Percentiles rank a stretch among this genome's conserved stretches.
Conservation (phyloP, 2,113 vertebrate genomes). For the Vimba vimba region DNA sequence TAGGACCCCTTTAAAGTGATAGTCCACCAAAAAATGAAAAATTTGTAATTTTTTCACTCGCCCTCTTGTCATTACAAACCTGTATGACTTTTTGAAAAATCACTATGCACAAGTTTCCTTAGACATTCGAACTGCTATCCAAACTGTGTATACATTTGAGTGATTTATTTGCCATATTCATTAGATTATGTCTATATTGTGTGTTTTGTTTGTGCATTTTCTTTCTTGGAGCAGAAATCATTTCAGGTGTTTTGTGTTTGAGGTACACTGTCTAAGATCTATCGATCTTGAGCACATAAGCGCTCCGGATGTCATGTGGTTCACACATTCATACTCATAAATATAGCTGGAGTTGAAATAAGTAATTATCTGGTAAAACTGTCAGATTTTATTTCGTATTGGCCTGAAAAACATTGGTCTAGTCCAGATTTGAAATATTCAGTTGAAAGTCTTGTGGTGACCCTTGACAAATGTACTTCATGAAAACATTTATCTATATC, state of each 20-base stretch:
- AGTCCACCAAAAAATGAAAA: neutral
- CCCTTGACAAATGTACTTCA: slow-evolving; percentile 42
- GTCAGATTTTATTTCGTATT: neutral
- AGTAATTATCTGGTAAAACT: slow-evolving; percentile 42
- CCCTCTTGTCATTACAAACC: no score
- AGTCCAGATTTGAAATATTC: neutral
- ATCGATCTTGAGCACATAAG: slow-evolving; percentile 22
- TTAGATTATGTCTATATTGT: neutral
- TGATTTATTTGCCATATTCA: no score
- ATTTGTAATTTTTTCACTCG: no score
- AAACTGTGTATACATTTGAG: neutral
- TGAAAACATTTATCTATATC: slow-evolving; percentile 52
- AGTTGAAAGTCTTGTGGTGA: slow-evolving; percentile 19
- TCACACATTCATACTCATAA: slow-evolving; percentile 18
- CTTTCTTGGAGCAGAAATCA: neutral
- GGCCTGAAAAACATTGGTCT: neutral
- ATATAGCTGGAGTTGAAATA: neutral
- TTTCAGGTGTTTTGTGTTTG: neutral
- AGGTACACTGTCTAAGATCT: neutral
- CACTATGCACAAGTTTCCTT: no score
- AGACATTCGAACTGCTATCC: neutral
- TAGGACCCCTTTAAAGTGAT: neutral
- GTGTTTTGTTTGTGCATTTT: slow-evolving; percentile 26
- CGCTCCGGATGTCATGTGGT: slow-evolving; percentile 7
- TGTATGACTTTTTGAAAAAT: neutral